Evolutionary conservation across 1,140 invertebrate species (phyloP), one percentile per base, ranked within the genome.

Genomic region (Drosophila lacteicornis): DNA sequence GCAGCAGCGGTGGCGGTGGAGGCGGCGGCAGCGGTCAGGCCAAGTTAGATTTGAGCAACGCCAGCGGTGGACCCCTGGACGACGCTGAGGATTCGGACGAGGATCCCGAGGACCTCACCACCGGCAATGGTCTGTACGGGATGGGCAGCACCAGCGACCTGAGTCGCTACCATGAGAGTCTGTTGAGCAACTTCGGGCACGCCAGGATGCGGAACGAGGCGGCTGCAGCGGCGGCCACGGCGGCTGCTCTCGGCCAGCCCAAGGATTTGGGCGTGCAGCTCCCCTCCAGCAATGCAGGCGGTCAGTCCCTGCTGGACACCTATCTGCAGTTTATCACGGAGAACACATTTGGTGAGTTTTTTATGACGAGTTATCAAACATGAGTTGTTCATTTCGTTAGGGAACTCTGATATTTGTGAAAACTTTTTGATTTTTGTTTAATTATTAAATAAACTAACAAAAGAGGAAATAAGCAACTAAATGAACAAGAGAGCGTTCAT

Each of bases 281-380:
- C 4, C 91, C 80, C 51, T 92, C 76, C 19, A 91, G 78, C 49
- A 94, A 93, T 45, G 93, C 92, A 6, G 91, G 91, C 4, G 96
- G 96, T 1, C 97, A 96, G 2, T 96, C 96, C 0, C 94, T 98
- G 36, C 90, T 97, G 19, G 97, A 97, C 91, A 97, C 97, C 3
- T 97, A 97, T 87, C 93, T 98, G 17, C 96, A 97, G 90, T 95
- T 97, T 65, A 97, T 97, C 74, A 96, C 96, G 0, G 97, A 97
- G 85, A 97, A 97, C 81, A 94, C 95, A 38, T 95, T 95, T 45
- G 95, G 95, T 92, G 91, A 93, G 93, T 86, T 33, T 9, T 0
- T 33, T 0, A 33, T 33, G 30, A 33, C 9, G 8, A 2, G 30
- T 33, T 0, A 2, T 8, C 30, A 0, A 8, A 33, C 30, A 33